Percentiles rank a stretch among this genome's conserved stretches.
These are phyloP conservation scores for Bimastos eiseni DNA, from an alignment of 2,888 invertebrate species.

Conservation along the genomic window DNA sequence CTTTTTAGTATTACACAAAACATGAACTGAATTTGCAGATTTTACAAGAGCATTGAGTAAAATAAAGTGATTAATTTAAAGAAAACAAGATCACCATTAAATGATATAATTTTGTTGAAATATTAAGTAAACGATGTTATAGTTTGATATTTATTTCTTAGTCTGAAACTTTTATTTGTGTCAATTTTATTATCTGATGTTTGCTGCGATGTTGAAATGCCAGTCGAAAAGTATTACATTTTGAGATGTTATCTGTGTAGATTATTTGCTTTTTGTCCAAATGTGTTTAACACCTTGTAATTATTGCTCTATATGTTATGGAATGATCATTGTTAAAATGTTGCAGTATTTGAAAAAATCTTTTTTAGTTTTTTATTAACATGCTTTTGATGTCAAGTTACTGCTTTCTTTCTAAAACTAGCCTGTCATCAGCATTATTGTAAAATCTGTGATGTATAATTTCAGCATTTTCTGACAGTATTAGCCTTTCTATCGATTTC, in stretches of 20 bases:
- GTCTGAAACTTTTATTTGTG: neutral
- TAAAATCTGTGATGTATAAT: neutral
- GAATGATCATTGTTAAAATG: too few relatives aligned
- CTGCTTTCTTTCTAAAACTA: neutral
- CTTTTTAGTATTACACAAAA: neutral
- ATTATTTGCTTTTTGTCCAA: neutral
- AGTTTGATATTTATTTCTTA: neutral
- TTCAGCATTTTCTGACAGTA: neutral
- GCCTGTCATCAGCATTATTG: neutral
- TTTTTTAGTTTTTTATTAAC: neutral
- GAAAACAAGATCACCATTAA: neutral
- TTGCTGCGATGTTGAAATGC: neutral
- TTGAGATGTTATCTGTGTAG: neutral
- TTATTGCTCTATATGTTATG: neutral
- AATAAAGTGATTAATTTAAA: neutral
- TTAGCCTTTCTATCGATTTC: neutral
- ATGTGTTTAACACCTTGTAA: neutral
- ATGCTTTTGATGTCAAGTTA: neutral
- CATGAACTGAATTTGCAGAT: neutral
- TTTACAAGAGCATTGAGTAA: neutral
- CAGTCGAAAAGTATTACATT: conserved; percentile 2
- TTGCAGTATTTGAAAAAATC: neutral
- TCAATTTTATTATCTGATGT: neutral
- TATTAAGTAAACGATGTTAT: neutral
- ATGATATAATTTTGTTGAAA: neutral